Evolutionary conservation across 2,113 vertebrate species (phyloP).

Genomic region (Rhynchomys soricoides): DNA sequence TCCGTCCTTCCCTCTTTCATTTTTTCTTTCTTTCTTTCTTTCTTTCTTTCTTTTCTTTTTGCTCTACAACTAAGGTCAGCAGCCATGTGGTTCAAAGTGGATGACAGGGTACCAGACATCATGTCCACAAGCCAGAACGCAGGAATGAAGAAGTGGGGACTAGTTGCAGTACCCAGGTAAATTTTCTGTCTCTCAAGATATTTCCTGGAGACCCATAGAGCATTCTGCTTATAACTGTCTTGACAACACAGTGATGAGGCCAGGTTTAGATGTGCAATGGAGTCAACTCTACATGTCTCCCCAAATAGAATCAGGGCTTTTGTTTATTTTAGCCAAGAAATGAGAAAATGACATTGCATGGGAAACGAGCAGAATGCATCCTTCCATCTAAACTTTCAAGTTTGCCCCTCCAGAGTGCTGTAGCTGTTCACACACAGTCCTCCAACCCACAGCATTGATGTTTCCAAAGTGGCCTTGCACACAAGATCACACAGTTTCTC

Average conservation of each 20-base stretch:
- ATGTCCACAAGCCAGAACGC: not conserved
- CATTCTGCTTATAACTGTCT: not conserved
- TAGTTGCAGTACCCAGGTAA: not conserved
- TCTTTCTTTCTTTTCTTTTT: not conserved
- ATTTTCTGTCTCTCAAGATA: not conserved
- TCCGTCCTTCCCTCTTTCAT: fast-evolving
- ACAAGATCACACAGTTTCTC: not conserved
- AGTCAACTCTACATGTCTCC: not conserved
- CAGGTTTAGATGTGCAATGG: not conserved
- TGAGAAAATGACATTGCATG: not conserved
- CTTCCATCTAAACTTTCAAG: not conserved
- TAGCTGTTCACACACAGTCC: not conserved
- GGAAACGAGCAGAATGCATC: not conserved
- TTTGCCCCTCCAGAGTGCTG: too few species aligned
- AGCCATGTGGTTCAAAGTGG: not conserved
- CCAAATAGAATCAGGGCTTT: not conserved
- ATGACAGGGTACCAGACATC: not conserved
- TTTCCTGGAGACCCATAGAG: not conserved
- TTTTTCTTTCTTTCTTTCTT: too few species aligned
- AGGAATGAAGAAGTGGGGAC: not conserved
- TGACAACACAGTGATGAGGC: not conserved
- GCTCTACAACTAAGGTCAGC: not conserved
- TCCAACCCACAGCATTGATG: not conserved
- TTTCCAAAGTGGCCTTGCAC: not conserved
- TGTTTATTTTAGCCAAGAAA: not conserved